Evolutionary conservation across 2,888 invertebrate genomes (phyloP).

Genomic region (Rhimphoctona megacephalus): DNA sequence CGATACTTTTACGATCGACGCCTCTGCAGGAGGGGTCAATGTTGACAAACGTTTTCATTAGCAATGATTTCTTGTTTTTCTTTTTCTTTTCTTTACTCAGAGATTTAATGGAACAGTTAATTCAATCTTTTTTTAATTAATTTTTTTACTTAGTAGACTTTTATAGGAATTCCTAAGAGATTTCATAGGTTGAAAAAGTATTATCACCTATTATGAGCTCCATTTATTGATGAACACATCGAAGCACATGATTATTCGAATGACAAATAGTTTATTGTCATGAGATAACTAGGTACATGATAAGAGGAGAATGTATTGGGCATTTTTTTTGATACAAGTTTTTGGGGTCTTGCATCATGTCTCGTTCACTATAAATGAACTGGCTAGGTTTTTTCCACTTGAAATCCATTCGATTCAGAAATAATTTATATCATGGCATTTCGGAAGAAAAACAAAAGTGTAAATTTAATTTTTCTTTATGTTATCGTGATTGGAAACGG

Average conservation of each 20-base stretch:
- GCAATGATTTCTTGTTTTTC: neutral
- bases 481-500: neutral
- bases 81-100: neutral
- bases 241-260: neutral
- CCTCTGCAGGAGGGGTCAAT: neutral
- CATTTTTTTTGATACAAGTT: neutral
- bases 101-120: neutral
- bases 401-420: neutral
- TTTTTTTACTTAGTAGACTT: neutral
- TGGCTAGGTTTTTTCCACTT: neutral
- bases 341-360: slow-evolving; percentile 5
- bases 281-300: neutral
- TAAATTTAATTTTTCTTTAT: neutral
- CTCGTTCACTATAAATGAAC: neutral
- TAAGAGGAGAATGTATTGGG: neutral
- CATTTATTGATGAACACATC: neutral
- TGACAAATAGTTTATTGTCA: slow-evolving; percentile 4
- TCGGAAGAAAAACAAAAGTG: neutral
- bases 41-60: neutral
- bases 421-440: neutral
- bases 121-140: neutral
- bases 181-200: no score
- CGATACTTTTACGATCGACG: slow-evolving; percentile 14
- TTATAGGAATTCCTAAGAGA: neutral
- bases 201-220: no score